Base-by-base conservation (phyloP, 2,888 invertebrate genomes). In the Acholoe squamosa region DNA sequence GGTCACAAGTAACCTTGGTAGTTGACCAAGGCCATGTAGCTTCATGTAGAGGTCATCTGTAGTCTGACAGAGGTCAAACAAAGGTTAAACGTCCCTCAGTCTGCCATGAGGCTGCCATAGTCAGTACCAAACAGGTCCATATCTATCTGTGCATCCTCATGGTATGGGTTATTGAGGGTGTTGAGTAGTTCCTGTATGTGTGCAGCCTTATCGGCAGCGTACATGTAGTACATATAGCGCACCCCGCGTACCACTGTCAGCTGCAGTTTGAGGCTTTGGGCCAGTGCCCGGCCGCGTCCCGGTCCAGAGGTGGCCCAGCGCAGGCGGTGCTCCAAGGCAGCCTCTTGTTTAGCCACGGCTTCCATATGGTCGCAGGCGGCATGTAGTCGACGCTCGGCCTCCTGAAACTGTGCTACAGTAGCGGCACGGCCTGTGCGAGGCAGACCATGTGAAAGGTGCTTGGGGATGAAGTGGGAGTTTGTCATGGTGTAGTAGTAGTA, bases 341-440 rank as follows among this genome's bases (percentile, higher is more conserved):
- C 54, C 25, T 84, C 84, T 1, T n/a, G 51, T 51, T 28, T 12
- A 25, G 22, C 52, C n/a, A 84, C 5, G 22, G 52, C 25, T 52
- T 84, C 84, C 52, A 84, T 43, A 19, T 84, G 51, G 84, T 84
- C 84, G 25, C 84, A 84, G 12, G 84, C 84, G 51, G 25, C 7
- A 28, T 84, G 5, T 28, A 84, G 84, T 3, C 43, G 54, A 3
- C 43, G 51, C 54, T 84, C 84, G 5, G 84, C 12, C 28, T 25
- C 52, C 51, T 84, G 43, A 52, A 84, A 52, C 33, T 77, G 14
- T 14, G 14, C 14, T n/a, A 77, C 31, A 33, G 33, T 12, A 12
- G 77, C 77, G 33, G 12, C 22, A 33, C 77, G 77, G 77, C 33
- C 77, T 7, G 22, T 77, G 71, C 25, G 71, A 71, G 71, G 71